Base-by-base conservation (phyloP, 2,888 invertebrate species). In the Hirtodrosophila cameraria region DNA sequence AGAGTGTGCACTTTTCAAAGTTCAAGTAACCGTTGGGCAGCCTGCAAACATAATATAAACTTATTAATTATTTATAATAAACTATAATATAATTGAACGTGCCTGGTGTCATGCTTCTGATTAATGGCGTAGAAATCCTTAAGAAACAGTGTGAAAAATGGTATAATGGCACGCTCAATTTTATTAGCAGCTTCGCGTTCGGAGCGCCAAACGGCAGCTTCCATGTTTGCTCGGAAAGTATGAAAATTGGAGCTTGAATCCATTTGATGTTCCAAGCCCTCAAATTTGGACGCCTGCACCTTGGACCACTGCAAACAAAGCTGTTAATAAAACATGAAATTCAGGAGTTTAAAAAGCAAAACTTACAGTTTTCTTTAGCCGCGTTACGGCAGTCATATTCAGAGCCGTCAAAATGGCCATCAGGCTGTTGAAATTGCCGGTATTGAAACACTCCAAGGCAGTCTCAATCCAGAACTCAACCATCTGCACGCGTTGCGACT, bases 381-480 rank as follows among this genome's bases (percentile, higher is more conserved):
- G 93, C n/a, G 96, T 94, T 72, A 99, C 94, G 7, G 97, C 96
- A 9, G 95, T 95, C 94, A 97, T 95, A 89, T 97, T 97, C 66
- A 99, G 93, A 2, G 98, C 98, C 55, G 97, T 97, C 79, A 97
- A 96, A 84, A 99, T 98, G 6, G 98, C 97, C 98, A 99, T 98
- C 35, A 98, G 92, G 25, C 98, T 98, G 91, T 99, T 99, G 90
- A 98, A 99, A 91, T 99, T 99, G 45, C 98, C 98, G 77, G 98
- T 96, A 91, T 98, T 98, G 91, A 98, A 97, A 89, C 98, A 98
- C 90, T 98, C 98, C 62, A 97, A 93, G 1, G 97, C 98, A 1
- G 97, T 96, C 92, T 98, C 97, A 81, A 99, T 97, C 96, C 98
- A 98, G 90, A 96, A 98, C 89, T 99, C 98, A 58, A 98, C 95